Conservation (phyloP, 2,113 vertebrate species). For the Leucopternis melanops region DNA sequence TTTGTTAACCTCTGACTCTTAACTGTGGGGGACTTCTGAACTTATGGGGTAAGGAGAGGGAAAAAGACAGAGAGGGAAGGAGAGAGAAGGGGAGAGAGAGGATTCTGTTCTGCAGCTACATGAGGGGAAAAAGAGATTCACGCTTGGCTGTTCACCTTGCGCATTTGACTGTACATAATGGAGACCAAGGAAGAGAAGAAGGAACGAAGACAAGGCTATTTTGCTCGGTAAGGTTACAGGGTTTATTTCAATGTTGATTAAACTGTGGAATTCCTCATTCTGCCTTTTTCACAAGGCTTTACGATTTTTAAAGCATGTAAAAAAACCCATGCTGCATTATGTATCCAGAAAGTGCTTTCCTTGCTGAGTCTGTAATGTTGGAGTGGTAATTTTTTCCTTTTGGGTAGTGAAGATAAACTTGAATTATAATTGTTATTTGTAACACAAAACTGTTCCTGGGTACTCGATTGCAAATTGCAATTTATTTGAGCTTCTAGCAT, state of each 20-base stretch:
- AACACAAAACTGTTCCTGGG: neutral
- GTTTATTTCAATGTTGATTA: neutral
- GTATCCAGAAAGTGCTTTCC: neutral
- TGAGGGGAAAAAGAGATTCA: slow-evolving; percentile 17
- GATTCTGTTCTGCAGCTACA: neutral
- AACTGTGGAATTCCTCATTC: neutral
- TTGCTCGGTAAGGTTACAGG: slow-evolving; percentile 72
- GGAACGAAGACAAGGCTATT: slow-evolving; percentile 78
- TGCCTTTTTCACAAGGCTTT: neutral
- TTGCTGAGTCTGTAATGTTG: neutral
- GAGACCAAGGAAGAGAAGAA: slow-evolving; percentile 82
- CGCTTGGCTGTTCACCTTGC: slow-evolving; percentile 8
- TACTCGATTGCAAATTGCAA: neutral
- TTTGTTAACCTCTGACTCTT: neutral
- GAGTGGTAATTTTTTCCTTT: neutral
- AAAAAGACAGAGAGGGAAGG: neutral
- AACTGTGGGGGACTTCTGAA: neutral
- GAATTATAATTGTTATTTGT: neutral
- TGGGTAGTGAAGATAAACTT: neutral
- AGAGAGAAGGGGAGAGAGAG: neutral
- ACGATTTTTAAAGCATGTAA: neutral
- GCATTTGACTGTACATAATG: slow-evolving; percentile 55
- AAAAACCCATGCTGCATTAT: neutral
- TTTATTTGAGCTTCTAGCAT: neutral
- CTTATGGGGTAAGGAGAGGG: neutral